Evolutionary conservation across 2,113 vertebrate genomes (phyloP).

Genomic region (Tauraco erythrolophus): DNA sequence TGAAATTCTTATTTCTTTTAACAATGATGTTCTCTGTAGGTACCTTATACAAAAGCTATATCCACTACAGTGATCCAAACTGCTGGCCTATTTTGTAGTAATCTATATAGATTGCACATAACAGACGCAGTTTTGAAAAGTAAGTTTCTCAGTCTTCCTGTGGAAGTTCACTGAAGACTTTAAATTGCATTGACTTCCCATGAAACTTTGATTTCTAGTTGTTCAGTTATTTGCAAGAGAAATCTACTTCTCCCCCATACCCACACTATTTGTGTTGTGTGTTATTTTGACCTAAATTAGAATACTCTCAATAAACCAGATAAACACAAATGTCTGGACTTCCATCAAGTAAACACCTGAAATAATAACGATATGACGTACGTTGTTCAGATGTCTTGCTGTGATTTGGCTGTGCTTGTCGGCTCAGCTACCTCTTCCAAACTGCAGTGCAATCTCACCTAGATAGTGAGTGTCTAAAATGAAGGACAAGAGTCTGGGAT

Average conservation of each 20-base stretch:
- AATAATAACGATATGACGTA: neutral
- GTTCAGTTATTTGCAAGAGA: neutral
- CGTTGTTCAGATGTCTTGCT: neutral
- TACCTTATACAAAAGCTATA: neutral
- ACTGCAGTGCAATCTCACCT: neutral
- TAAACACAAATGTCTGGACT: neutral
- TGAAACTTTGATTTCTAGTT: neutral
- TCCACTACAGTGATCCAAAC: neutral
- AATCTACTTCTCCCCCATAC: neutral
- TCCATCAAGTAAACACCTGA: neutral
- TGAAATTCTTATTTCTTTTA: constrained; percentile 3
- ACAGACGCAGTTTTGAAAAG: constrained; percentile 17
- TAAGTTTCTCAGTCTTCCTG: neutral
- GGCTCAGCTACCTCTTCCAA: neutral
- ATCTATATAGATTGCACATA: constrained; percentile 3
- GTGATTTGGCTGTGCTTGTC: neutral
- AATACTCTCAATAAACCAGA: neutral
- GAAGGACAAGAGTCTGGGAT: neutral
- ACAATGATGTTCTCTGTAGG: neutral
- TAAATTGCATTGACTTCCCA: neutral
- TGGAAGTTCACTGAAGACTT: neutral
- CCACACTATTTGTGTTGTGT: neutral
- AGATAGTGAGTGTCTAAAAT: neutral
- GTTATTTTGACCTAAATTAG: neutral
- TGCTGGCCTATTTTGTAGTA: neutral